phyloP scores from a whole-genome alignment of 2,888 invertebrate genomes.

The Pollenia amentaria region DNA sequence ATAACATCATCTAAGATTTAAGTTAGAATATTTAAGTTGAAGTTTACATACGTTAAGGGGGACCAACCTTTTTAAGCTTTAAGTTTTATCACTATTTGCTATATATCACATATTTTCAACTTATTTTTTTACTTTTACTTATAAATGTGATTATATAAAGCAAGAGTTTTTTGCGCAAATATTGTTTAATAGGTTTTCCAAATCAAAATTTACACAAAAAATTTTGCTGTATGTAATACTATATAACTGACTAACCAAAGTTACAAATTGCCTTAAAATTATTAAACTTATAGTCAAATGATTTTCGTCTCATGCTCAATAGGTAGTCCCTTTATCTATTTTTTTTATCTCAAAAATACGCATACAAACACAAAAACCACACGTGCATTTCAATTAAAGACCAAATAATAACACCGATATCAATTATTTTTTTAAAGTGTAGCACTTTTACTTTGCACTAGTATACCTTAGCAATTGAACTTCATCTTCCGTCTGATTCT shows the following conservation, averaged over 20 bases:
- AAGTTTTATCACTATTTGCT: too few relatives aligned
- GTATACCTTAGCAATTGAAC: conserved; percentile 44
- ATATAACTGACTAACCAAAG: too few relatives aligned
- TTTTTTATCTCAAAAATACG: not conserved
- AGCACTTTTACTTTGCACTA: conserved; percentile 47
- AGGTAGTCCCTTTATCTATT: conserved; percentile 2
- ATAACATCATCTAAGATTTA: not conserved
- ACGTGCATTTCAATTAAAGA: conserved; percentile 17
- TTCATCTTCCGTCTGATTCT: conserved; percentile 24
- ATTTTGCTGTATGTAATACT: too few relatives aligned
- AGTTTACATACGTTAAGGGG: not conserved
- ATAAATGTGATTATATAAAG: too few relatives aligned
- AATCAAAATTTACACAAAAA: too few relatives aligned
- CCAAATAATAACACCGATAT: conserved; percentile 46
- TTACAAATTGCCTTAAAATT: too few relatives aligned
- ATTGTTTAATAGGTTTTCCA: too few relatives aligned
- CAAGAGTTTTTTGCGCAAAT: too few relatives aligned
- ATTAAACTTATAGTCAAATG: too few relatives aligned
- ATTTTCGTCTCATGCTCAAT: not conserved
- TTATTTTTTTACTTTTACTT: too few relatives aligned
- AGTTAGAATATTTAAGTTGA: not conserved
- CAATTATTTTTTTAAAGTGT: conserved; percentile 52
- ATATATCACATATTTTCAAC: too few relatives aligned
- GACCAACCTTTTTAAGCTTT: not conserved
- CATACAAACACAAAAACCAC: conserved; percentile 5